Evolutionary conservation across 2,888 invertebrate genomes (phyloP).

Genomic region (Sphaerophoria rueppellii): DNA sequence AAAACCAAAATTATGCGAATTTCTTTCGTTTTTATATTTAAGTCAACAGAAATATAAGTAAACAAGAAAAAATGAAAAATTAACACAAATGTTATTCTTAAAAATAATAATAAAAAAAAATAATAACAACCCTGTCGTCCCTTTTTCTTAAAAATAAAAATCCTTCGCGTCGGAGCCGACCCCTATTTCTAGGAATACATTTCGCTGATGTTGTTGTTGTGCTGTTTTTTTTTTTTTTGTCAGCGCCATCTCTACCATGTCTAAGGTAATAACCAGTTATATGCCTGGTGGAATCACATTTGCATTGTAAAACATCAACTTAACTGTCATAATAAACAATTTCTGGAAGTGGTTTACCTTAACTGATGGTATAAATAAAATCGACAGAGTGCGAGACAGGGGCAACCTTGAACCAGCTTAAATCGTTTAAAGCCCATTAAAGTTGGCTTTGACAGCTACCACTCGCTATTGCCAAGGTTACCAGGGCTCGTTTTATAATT

Average conservation of each 20-base stretch:
- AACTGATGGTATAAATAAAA: constrained; percentile 70
- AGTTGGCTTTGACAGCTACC: constrained; percentile 22
- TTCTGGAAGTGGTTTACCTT: constrained; percentile 73
- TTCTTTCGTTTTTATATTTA: constrained; percentile 36
- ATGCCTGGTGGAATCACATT: constrained; percentile 63
- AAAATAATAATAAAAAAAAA: constrained; percentile 12
- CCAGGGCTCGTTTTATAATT: neutral
- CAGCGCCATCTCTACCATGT: constrained; percentile 31
- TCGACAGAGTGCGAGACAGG: neutral
- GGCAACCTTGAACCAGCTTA: constrained; percentile 69
- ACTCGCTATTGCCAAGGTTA: neutral
- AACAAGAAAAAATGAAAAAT: constrained; percentile 32
- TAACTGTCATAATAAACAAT: constrained; percentile 72
- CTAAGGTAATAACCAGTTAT: constrained; percentile 51
- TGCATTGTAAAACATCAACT: constrained; percentile 73
- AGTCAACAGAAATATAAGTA: constrained; percentile 32
- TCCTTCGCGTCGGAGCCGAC: constrained; percentile 17
- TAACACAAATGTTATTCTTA: constrained; percentile 40
- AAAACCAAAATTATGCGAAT: constrained; percentile 56
- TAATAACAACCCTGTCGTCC: constrained; percentile 17
- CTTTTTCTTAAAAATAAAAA: constrained; percentile 17
- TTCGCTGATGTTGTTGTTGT: neutral
- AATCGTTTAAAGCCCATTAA: constrained; percentile 72
- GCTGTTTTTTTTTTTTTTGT: constrained; percentile 26
- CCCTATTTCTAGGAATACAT: too few species aligned